These are phyloP conservation scores for Cryptocephalus moraei DNA, from an alignment of 2,888 invertebrate genomes.

Conservation along the genomic window DNA sequence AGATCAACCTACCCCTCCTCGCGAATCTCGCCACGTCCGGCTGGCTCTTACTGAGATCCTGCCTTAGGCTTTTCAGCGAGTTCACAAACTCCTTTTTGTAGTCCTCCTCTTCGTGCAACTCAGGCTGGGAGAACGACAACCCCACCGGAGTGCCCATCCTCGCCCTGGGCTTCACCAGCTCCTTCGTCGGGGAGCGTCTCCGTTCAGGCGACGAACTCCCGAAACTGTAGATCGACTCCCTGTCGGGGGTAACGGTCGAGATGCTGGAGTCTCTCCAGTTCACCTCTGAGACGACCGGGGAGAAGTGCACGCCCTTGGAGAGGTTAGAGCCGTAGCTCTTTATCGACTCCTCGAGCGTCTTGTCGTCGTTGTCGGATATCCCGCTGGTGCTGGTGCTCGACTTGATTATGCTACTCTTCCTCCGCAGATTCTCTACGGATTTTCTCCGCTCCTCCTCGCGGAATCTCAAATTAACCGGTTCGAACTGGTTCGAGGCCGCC, in stretches of 20 bases:
- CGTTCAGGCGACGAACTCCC: slow-evolving; percentile 30
- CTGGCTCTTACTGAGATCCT: slow-evolving; percentile 24
- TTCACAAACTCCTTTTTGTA: slow-evolving; percentile 19
- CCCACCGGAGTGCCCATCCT: slow-evolving; percentile 13
- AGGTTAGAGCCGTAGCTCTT: slow-evolving; percentile 25
- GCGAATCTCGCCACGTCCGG: slow-evolving; percentile 19
- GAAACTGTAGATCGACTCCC: slow-evolving; percentile 29
- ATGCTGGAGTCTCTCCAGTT: slow-evolving; percentile 60
- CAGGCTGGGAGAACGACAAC: slow-evolving; percentile 30
- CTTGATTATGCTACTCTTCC: slow-evolving; percentile 39
- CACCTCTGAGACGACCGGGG: slow-evolving; percentile 69
- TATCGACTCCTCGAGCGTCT: slow-evolving; percentile 21
- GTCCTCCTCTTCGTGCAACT: slow-evolving; percentile 21
- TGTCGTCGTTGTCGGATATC: slow-evolving; percentile 31
- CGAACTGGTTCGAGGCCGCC: slow-evolving; percentile 22
- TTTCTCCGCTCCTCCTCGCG: slow-evolving; percentile 28
- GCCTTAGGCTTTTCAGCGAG: slow-evolving; percentile 16
- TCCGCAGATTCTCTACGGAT: slow-evolving; percentile 51
- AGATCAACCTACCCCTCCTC: slow-evolving; percentile 18
- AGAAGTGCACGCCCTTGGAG: slow-evolving; percentile 59
- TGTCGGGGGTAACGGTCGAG: slow-evolving; percentile 27
- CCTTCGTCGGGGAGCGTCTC: slow-evolving; percentile 14
- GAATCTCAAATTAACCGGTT: slow-evolving; percentile 14
- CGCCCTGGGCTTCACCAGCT: slow-evolving; percentile 19
- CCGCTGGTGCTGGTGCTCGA: slow-evolving; percentile 34